Percentiles rank a stretch among this genome's conserved stretches.
These are phyloP conservation scores for Petroica traversi DNA, from an alignment of 2,113 vertebrate species.

Conservation along the genomic window DNA sequence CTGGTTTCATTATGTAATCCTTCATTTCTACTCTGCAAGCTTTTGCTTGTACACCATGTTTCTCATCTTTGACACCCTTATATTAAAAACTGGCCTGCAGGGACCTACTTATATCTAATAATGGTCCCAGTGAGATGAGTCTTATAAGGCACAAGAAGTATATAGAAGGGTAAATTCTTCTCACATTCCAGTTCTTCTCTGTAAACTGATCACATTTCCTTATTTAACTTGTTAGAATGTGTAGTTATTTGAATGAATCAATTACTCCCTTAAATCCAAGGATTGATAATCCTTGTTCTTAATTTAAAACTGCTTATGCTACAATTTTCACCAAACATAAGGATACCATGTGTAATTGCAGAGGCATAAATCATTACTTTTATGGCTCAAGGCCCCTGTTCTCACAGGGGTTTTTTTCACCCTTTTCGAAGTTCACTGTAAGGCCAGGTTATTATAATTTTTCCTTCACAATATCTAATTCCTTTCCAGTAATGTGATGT, in stretches of 20 bases:
- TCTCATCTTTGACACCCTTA: not conserved
- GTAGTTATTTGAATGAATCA: conserved; percentile 3
- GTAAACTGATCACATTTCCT: not conserved
- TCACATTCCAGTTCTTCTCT: conserved; percentile 2
- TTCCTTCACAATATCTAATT: not conserved
- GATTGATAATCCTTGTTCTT: not conserved
- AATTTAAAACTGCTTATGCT: conserved; percentile 29
- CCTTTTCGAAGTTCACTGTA: not conserved
- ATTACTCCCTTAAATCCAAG: not conserved
- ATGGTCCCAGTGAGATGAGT: not conserved
- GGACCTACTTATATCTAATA: not conserved
- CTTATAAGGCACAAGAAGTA: not conserved
- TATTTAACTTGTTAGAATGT: not conserved
- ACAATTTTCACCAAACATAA: not conserved
- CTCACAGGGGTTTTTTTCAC: not conserved
- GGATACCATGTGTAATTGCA: not conserved
- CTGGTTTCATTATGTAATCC: not conserved
- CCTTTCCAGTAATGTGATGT: not conserved
- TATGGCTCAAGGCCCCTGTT: not conserved
- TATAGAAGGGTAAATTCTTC: not conserved
- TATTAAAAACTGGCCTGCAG: conserved; percentile 18
- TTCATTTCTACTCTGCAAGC: conserved; percentile 1
- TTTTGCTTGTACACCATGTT: not conserved
- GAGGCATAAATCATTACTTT: not conserved
- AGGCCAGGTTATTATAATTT: not conserved